Base-by-base conservation (phyloP, 2,888 invertebrate genomes). In the Pedicia rivosa region DNA sequence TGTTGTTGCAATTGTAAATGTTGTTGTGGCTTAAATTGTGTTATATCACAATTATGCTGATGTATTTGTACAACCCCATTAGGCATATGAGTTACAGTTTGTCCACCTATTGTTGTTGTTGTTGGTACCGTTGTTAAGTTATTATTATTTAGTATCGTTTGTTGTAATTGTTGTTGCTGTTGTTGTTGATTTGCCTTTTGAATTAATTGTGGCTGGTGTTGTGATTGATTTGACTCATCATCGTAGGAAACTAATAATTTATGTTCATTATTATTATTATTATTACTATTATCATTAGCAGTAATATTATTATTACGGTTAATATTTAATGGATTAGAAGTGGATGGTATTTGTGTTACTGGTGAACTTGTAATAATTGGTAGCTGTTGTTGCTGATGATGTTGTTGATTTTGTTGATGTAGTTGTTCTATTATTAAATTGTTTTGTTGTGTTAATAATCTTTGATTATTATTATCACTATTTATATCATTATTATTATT, bases 1-100 rank as follows among this genome's bases (percentile, higher is more conserved):
- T 52, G 52, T 36, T 52, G 47, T 32, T 51, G 52, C 10, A 48
- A 39, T 25, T 49, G 48, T n/a, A 46, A 41, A 12, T 52, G 53
- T 33, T 53, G 50, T 20, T 51, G 53, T n/a, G 30, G 46, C 17
- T 47, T 43, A 34, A 43, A 42, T 32, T 45, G 44, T 41, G 27
- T 38, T n/a, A 38, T 45, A 45, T 43, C 45, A 45, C 46, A 47
- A 42, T 44, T 49, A 41, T 50, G 51, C 38, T 51, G 48, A 37
- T 51, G 48, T 36, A 51, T 48, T 43, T 50, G 49, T 22, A 51
- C 50, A 42, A 50, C 46, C 14, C 50, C 50, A 32, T 51, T 52
- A 9, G 50, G 47, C 32, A 50, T 46, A 32, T 50, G 48, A 2
- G 50, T 49, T 8, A 51, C 47, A 1, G 49, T 51, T 41, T 52